Conservation (phyloP, 2,888 invertebrate genomes). For the Ethmia dodecea region DNA sequence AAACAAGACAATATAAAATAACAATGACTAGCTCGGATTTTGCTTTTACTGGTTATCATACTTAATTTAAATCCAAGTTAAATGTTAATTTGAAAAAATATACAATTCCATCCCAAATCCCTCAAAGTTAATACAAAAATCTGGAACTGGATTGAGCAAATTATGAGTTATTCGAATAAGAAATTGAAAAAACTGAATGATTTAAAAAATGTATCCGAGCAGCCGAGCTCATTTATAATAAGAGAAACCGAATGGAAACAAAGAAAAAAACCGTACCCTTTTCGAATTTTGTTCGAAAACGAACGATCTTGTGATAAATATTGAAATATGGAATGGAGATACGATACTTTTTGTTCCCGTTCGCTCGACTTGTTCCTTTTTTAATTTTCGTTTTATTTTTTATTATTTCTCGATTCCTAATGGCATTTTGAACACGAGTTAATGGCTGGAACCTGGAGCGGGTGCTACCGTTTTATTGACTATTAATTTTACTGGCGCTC, state of each 20-base stretch:
- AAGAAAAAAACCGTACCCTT: slow-evolving; percentile 41
- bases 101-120: no score
- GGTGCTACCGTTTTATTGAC: slow-evolving; percentile 68
- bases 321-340: slow-evolving; percentile 74
- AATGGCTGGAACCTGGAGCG: slow-evolving; percentile 42
- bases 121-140: no score
- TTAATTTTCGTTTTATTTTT: slow-evolving; percentile 32
- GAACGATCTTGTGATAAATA: slow-evolving; percentile 72
- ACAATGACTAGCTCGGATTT: no score
- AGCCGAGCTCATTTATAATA: slow-evolving; percentile 65
- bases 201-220: slow-evolving; percentile 47
- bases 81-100: no score
- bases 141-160: no score
- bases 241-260: slow-evolving; percentile 39
- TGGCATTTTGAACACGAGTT: slow-evolving; percentile 53
- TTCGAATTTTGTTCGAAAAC: slow-evolving; percentile 70
- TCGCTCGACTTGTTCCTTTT: slow-evolving; percentile 14
- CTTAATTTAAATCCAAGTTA: no score
- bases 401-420: slow-evolving; percentile 40
- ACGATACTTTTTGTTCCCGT: slow-evolving; percentile 51
- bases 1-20: no score
- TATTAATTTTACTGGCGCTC: slow-evolving; percentile 46
- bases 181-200: slow-evolving; percentile 55
- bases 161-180: no score
- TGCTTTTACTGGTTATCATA: no score